Base-by-base conservation (phyloP, 1,140 invertebrate species). In the Ptiloglossa arizonensis region DNA sequence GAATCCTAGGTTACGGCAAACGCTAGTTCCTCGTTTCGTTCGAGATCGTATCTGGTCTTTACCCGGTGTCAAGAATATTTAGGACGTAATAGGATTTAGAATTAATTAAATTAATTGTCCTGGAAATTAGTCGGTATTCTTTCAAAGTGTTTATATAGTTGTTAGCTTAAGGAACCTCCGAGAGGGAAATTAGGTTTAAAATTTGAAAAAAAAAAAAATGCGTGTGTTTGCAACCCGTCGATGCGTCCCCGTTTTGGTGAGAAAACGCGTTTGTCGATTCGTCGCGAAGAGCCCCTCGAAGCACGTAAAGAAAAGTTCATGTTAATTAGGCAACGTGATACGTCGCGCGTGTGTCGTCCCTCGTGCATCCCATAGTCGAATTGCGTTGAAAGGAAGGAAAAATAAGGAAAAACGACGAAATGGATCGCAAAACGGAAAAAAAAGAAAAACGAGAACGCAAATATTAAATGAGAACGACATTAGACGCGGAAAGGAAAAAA, bases 381-480 rank as follows among this genome's bases (percentile, higher is more conserved):
- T 84, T 80, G 29, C 44, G 57, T 77, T 77, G 17, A 46, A 9
- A 0, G 46, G 29, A 56, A 62, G 69, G 69, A 29, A 66, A 73
- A 56, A 71, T 66, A 56, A 74, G 66, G 77, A 73, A 54, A 68
- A 67, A 76, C 76, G 76, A 54, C 72, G 80, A 76, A 57, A 84
- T 78, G 8, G 24, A 63, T 44, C 50, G 56, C 50, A 19, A 44
- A 24, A 48, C 52, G 48, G n/a, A 62, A 54, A 82, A 76, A 29
- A 82, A 72, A 35, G 19, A 27, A 59, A 48, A 19, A 73, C 41
- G 41, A 41, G 41, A 9, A 41, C 41, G 11, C 41, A 41, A 57
- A 82, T 57, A 59, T 56, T 80, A n/a, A n/a, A 66, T 62, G 69
- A 83, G 67, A 46, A 27, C 24, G 63, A 59, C 50, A 46, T 78